Evolutionary conservation across 2,888 invertebrate genomes (phyloP).

Genomic region (Drosophila anomelani): DNA sequence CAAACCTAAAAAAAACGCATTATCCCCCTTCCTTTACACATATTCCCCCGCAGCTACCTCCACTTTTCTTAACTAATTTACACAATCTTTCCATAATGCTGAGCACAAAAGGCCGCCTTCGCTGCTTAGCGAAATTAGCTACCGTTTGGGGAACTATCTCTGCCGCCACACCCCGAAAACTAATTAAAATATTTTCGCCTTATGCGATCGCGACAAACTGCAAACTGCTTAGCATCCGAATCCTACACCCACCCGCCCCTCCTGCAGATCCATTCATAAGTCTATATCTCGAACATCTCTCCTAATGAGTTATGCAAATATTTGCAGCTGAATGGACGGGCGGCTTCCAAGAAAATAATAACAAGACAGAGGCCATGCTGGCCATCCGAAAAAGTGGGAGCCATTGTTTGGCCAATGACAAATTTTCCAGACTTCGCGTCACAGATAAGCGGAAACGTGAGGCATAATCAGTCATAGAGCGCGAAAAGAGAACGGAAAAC

Average conservation of each 20-base stretch:
- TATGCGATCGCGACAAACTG: constrained; percentile 60
- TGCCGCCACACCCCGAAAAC: constrained; percentile 64
- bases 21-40: background rate
- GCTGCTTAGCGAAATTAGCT: constrained; percentile 49
- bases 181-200: constrained; percentile 76
- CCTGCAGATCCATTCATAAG: constrained; percentile 12
- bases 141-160: constrained; percentile 50
- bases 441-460: constrained; percentile 53
- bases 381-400: constrained; percentile 44
- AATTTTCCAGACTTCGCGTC: constrained; percentile 56
- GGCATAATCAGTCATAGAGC: constrained; percentile 65
- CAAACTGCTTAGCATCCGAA: constrained; percentile 45
- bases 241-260: constrained; percentile 3
- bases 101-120: constrained; percentile 49
- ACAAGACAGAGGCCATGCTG: constrained; percentile 12
- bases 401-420: constrained; percentile 67
- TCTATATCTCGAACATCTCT: constrained; percentile 57
- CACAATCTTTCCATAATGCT: constrained; percentile 68
- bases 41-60: background rate
- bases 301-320: constrained; percentile 78
- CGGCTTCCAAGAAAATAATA: constrained; percentile 59
- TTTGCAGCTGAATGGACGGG: constrained; percentile 62
- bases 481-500: constrained; percentile 29
- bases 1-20: too few relatives aligned
- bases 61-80: constrained; percentile 45